Evolutionary conservation across 2,113 vertebrate species (phyloP).

Genomic region (Dendrocopos noguchii): DNA sequence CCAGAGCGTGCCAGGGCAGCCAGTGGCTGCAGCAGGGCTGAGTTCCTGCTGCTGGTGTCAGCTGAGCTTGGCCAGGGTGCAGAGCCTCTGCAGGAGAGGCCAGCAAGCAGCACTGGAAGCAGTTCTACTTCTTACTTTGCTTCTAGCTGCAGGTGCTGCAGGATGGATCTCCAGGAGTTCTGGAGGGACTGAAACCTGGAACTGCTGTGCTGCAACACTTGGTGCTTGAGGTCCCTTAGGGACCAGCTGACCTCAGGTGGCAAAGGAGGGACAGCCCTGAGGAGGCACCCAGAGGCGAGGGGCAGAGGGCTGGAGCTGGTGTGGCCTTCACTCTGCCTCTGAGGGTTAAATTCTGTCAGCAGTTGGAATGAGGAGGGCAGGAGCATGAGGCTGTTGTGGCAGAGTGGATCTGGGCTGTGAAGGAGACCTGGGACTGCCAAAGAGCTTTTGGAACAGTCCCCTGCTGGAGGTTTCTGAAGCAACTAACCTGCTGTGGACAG

Average conservation of each 20-base stretch:
- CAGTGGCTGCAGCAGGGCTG: not conserved
- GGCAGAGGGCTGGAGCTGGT: not conserved
- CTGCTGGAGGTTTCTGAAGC: not conserved
- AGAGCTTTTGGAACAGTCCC: not conserved
- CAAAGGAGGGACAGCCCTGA: not conserved
- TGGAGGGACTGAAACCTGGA: not conserved
- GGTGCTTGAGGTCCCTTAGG: not conserved
- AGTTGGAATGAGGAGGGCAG: not conserved
- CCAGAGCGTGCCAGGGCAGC: not conserved
- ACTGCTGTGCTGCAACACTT: not conserved
- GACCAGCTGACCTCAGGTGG: not conserved
- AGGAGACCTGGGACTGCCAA: not conserved
- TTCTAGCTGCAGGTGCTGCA: not conserved
- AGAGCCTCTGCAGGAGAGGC: not conserved
- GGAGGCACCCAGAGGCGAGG: not conserved
- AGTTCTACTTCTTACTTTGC: not conserved
- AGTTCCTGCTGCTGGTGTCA: not conserved
- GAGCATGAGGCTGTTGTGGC: not conserved
- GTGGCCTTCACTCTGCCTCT: not conserved
- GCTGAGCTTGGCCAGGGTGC: fast-evolving
- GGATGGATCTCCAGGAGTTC: not conserved
- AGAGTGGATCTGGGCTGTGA: not conserved
- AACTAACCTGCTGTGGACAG: not conserved
- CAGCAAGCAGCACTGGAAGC: not conserved
- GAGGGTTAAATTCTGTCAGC: not conserved